phyloP scores from a whole-genome alignment of 2,113 vertebrate genomes.

The Tragulus kanchil region DNA sequence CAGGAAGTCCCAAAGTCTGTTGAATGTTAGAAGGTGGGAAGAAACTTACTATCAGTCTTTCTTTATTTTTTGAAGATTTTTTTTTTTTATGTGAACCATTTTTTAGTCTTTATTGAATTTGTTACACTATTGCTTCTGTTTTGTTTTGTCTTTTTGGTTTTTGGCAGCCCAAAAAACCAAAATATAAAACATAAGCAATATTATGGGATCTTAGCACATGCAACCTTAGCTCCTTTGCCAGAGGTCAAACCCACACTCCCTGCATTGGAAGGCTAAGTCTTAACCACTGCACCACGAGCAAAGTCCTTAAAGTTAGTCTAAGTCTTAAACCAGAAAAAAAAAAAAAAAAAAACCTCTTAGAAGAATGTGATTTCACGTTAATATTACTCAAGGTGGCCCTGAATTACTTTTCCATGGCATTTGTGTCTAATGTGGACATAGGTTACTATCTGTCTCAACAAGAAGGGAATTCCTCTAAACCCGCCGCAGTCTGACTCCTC shows the following conservation, averaged over 20 bases:
- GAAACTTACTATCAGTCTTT: not conserved
- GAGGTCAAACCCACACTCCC: not conserved
- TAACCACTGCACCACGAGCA: not conserved
- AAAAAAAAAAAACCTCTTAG: not conserved
- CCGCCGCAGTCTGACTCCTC: not conserved
- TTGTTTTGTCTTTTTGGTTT: not conserved
- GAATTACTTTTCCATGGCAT: not conserved
- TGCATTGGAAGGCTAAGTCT: not conserved
- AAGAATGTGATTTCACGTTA: not conserved
- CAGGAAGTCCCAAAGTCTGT: not conserved
- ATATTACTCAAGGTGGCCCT: not conserved
- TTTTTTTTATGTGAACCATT: not conserved
- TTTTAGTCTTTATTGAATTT: not conserved
- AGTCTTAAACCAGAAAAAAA: not conserved
- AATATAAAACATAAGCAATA: not conserved
- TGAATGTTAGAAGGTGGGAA: not conserved
- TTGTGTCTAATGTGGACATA: not conserved
- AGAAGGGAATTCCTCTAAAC: not conserved
- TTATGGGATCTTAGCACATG: not conserved
- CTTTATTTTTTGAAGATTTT: not conserved
- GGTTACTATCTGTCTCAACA: not conserved
- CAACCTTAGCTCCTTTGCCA: not conserved
- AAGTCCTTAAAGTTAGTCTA: not conserved
- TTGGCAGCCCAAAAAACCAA: not conserved
- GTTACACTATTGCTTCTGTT: not conserved